Conservation (phyloP, 2,888 invertebrate genomes). For the Coenonympha glycerion region DNA sequence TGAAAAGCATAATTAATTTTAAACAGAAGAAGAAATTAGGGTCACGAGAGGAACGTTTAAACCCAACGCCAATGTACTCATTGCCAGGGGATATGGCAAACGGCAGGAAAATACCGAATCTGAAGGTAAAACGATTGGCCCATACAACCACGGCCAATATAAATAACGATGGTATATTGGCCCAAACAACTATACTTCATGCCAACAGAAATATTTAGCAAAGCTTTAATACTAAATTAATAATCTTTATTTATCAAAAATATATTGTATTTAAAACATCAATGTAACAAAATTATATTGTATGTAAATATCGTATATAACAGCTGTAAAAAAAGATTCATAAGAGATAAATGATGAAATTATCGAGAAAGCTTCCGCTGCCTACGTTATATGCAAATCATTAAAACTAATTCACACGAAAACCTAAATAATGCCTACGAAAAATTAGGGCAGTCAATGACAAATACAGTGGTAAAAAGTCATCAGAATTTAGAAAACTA, state of each 20-base stretch:
- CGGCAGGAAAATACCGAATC: constrained; percentile 27
- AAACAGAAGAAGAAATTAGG: constrained; percentile 63
- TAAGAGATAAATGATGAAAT: constrained; percentile 1
- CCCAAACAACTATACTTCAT: not conserved
- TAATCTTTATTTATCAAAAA: too few relatives aligned
- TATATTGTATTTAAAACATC: too few relatives aligned
- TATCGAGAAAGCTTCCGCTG: not conserved
- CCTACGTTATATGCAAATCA: not conserved
- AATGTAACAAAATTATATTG: too few relatives aligned
- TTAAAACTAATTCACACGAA: not conserved
- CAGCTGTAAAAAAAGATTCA: not conserved
- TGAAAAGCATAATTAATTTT: constrained; percentile 36
- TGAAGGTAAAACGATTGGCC: constrained; percentile 35
- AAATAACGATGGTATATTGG: not conserved
- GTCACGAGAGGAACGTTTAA: constrained; percentile 58
- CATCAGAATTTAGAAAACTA: too few relatives aligned
- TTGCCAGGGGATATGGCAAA: constrained; percentile 62
- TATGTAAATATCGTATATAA: not conserved
- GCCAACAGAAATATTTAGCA: not conserved
- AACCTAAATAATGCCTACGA: not conserved
- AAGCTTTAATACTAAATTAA: too few relatives aligned
- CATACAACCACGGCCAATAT: not conserved
- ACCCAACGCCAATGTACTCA: constrained; percentile 59
- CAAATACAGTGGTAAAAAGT: too few relatives aligned
- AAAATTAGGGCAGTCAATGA: not conserved